Evolutionary conservation across 2,113 vertebrate genomes (phyloP).

Genomic region (Periophthalmodon schlosseri): DNA sequence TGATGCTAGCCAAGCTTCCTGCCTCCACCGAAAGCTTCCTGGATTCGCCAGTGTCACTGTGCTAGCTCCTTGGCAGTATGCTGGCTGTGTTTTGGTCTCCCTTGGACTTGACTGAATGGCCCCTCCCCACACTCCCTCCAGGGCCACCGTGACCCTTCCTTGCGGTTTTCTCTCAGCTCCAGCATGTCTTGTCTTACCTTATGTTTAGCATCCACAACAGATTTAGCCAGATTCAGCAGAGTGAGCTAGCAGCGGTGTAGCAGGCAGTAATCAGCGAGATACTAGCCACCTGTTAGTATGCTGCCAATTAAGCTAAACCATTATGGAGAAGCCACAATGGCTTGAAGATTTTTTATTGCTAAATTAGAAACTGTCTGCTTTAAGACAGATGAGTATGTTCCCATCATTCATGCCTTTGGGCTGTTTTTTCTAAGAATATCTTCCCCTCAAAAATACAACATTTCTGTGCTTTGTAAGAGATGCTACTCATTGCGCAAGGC

Average conservation of each 20-base stretch:
- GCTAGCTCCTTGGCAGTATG: conserved; percentile 26
- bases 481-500: neutral
- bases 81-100: conserved; percentile 17
- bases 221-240: conserved; percentile 8
- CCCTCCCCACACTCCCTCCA: neutral
- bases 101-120: conserved; percentile 22
- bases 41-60: conserved; percentile 22
- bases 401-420: conserved; percentile 25
- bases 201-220: conserved; percentile 7
- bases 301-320: conserved; percentile 34
- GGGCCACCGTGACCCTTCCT: conserved; percentile 18
- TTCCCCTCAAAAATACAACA: conserved; percentile 34
- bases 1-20: conserved; percentile 20
- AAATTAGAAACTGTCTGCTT: conserved; percentile 45
- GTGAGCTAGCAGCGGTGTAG: conserved; percentile 20
- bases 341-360: conserved; percentile 43
- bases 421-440: conserved; percentile 28
- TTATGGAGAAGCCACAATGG: conserved; percentile 45
- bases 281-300: conserved; percentile 27
- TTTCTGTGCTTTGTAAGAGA: neutral
- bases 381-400: conserved; percentile 26
- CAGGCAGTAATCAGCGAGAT: conserved; percentile 29
- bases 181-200: conserved; percentile 9
- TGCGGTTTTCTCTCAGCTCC: conserved; percentile 8
- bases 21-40: conserved; percentile 20